Percentiles rank a stretch among this genome's conserved stretches.
These are phyloP conservation scores for Sylvietta virens DNA, from an alignment of 2,113 vertebrate genomes.

Conservation along the genomic window DNA sequence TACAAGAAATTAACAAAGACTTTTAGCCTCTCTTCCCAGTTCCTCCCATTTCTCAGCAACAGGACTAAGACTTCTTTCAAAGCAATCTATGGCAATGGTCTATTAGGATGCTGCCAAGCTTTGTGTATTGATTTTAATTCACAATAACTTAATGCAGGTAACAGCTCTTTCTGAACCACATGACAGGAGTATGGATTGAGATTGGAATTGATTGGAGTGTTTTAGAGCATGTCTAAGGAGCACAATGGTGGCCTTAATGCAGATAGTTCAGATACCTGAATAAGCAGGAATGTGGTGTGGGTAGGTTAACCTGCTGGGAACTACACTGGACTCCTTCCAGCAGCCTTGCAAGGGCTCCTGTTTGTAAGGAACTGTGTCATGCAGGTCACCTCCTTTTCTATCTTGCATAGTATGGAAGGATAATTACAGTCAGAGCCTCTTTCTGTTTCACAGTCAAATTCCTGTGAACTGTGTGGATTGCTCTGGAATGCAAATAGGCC, in stretches of 20 bases:
- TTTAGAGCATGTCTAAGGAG: neutral
- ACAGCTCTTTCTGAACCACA: neutral
- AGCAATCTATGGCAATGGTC: neutral
- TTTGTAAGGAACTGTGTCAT: neutral
- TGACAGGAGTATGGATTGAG: neutral
- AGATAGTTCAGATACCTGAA: neutral
- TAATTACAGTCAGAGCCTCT: neutral
- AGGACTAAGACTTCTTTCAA: neutral
- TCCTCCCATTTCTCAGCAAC: neutral
- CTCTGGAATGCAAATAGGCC: neutral
- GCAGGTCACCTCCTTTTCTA: neutral
- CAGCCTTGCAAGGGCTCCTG: neutral
- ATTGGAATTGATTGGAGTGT: neutral
- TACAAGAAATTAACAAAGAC: neutral
- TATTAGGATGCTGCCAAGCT: neutral
- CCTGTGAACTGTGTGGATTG: neutral
- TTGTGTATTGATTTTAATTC: constrained; percentile 40
- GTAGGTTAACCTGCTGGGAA: neutral
- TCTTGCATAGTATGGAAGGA: neutral
- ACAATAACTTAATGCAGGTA: constrained; percentile 13
- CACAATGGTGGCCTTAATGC: neutral
- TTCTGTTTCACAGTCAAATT: neutral
- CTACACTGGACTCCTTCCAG: neutral
- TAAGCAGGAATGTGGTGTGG: neutral
- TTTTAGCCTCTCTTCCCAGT: neutral